phyloP scores from a whole-genome alignment of 92 coral and sea anemone genomes.

The Parazoanthus swiftii region DNA sequence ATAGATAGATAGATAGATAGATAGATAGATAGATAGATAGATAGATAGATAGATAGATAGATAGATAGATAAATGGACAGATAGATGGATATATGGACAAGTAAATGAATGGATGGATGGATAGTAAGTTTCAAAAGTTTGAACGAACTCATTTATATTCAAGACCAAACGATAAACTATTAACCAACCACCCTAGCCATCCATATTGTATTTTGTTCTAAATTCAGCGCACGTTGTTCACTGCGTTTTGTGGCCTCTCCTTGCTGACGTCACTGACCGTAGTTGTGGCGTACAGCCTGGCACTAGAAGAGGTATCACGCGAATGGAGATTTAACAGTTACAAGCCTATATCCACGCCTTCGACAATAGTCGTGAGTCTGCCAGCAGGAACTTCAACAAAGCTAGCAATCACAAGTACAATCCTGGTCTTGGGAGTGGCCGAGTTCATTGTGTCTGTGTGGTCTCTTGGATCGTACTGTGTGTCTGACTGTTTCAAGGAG shows the following conservation, averaged over 20 bases:
- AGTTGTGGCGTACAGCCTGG: conserved; percentile 39
- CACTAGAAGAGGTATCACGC: conserved; percentile 38
- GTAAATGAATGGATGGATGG: no score
- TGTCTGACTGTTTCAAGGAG: not conserved
- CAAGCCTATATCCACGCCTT: not conserved
- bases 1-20: no score
- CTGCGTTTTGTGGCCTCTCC: conserved; percentile 25
- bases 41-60: no score
- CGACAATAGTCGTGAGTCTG: not conserved
- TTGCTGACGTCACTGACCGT: conserved; percentile 25
- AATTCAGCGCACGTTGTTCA: not conserved
- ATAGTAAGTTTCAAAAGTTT: not conserved
- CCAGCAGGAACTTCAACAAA: not conserved
- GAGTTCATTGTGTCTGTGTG: conserved; percentile 25
- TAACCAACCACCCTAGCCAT: not conserved
- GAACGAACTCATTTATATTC: not conserved
- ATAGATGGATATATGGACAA: no score
- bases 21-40: no score
- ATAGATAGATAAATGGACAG: no score
- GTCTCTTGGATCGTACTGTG: conserved; percentile 10
- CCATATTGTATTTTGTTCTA: not conserved
- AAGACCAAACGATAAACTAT: not conserved
- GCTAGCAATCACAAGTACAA: conserved; percentile 8
- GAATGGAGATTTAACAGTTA: conserved; percentile 30
- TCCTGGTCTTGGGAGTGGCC: conserved; percentile 4